phyloP scores from a whole-genome alignment of 1,140 invertebrate species.

The Bombus picipes region DNA sequence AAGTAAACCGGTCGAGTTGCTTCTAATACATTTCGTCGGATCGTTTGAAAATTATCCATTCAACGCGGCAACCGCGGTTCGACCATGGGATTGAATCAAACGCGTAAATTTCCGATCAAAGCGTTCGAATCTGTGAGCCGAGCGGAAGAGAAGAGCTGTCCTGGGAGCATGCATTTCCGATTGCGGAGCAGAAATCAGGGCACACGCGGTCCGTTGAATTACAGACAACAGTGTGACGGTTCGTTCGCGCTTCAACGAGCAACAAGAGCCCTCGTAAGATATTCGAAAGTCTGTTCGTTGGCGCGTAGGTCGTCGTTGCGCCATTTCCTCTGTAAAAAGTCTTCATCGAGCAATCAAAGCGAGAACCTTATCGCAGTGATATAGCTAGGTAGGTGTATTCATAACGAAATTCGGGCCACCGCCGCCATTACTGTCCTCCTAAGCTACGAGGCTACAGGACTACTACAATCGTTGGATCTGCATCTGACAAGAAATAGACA shows the following conservation, averaged over 20 bases:
- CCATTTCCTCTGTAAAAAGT: neutral
- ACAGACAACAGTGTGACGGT: no score
- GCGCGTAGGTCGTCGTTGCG: neutral
- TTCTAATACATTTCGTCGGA: neutral
- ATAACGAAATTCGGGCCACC: neutral
- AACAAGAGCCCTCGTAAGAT: neutral
- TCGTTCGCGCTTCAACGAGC: neutral
- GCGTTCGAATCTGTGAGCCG: neutral
- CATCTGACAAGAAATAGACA: slow-evolving; percentile 8
- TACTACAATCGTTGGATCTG: neutral
- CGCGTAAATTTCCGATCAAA: neutral
- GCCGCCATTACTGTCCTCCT: no score
- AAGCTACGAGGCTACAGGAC: neutral
- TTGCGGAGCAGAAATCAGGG: neutral
- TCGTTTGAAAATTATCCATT: neutral
- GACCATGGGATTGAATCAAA: neutral
- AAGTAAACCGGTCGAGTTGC: no score
- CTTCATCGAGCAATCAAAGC: neutral
- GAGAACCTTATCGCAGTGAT: neutral
- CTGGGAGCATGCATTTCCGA: neutral
- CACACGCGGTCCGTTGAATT: neutral
- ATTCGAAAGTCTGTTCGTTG: neutral
- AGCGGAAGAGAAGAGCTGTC: neutral
- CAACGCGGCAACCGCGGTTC: neutral
- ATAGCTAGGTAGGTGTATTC: neutral